Percentiles rank a stretch among this genome's conserved stretches.
Evolutionary conservation across 2,888 invertebrate species (phyloP).

Genomic region (Xestia ashworthii): DNA sequence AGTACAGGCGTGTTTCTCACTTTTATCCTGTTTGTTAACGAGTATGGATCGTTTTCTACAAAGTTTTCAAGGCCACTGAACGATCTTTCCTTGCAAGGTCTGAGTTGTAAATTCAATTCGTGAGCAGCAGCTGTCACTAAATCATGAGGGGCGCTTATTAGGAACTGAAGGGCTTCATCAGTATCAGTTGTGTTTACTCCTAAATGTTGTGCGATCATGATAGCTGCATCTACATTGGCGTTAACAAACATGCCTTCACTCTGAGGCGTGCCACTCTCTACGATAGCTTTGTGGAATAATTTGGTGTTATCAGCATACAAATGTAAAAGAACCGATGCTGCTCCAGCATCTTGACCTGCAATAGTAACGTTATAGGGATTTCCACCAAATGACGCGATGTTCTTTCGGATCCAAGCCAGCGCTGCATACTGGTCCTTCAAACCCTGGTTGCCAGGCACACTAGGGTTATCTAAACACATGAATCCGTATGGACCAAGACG

Average conservation of each 20-base stretch:
- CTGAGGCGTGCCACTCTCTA: constrained; percentile 85
- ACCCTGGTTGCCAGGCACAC: constrained; percentile 85
- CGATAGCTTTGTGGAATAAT: constrained; percentile 83
- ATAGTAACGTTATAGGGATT: constrained; percentile 86
- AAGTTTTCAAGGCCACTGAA: constrained; percentile 84
- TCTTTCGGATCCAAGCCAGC: constrained; percentile 82
- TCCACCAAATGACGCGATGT: constrained; percentile 85
- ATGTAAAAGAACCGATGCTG: constrained; percentile 82
- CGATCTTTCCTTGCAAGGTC: constrained; percentile 84
- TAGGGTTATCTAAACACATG: constrained; percentile 83
- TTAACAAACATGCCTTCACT: constrained; percentile 81
- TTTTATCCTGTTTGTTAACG: constrained; percentile 80
- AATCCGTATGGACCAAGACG: constrained; percentile 87
- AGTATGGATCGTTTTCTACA: constrained; percentile 80
- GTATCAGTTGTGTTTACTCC: constrained; percentile 80
- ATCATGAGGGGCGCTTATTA: constrained; percentile 74
- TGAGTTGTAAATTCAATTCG: constrained; percentile 76
- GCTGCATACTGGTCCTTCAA: constrained; percentile 85
- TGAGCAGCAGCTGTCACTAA: constrained; percentile 80
- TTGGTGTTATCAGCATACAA: constrained; percentile 83
- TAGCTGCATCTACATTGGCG: constrained; percentile 78
- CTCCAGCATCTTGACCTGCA: constrained; percentile 84
- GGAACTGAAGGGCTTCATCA: constrained; percentile 80
- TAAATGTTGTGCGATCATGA: constrained; percentile 80
- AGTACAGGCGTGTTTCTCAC: constrained; percentile 81